Base-by-base conservation (phyloP, 2,113 vertebrate species). In the Scomber colias region DNA sequence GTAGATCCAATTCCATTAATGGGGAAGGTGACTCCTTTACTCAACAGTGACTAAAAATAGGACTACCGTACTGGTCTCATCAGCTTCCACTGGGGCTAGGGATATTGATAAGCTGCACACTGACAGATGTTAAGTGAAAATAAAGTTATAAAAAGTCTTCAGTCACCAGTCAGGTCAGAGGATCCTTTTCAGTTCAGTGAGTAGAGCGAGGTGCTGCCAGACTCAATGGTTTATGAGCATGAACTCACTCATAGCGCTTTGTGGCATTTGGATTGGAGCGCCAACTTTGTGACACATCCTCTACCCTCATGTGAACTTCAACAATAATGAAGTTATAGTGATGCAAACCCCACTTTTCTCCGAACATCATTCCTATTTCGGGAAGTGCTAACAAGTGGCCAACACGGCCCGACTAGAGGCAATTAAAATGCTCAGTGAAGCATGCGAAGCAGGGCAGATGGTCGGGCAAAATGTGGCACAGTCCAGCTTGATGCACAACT, bases 341-440 rank as follows among this genome's bases (percentile, higher is more conserved):
- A 13, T 12, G 45, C 51, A 80, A 53, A 30, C 40, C n/a, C 24
- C 51, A 21, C 24, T 48, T 70, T 69, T 30, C 56, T 57, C 71
- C 16, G 27, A 71, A 19, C 64, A 16, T 51, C 69, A 0, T 16
- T 78, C 60, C 57, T 75, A 54, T 81, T 86, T 83, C 46, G 62
- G 63, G 67, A 66, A 59, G 10, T 19, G 81, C 57, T 77, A 85
- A 89, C 84, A 88, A 84, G 80, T 89, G 75, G 80, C 69, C 81
- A 74, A 67, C 76, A 44, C 13, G 76, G 77, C 70, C 81, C 51
- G 21, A 82, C 81, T 21, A 83, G 79, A 88, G 84, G 90, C 84
- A 91, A 92, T 92, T 92, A 90, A 83, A 86, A 82, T 55, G 85
- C 70, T 83, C 86, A 87, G 79, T 60, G 77, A 88, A 87, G 87